A percentile compares a stretch with the other conserved stretches of the same genome.
phyloP scores from a whole-genome alignment of 1,140 invertebrate species.

The Venustaconcha ellipsiformis region DNA sequence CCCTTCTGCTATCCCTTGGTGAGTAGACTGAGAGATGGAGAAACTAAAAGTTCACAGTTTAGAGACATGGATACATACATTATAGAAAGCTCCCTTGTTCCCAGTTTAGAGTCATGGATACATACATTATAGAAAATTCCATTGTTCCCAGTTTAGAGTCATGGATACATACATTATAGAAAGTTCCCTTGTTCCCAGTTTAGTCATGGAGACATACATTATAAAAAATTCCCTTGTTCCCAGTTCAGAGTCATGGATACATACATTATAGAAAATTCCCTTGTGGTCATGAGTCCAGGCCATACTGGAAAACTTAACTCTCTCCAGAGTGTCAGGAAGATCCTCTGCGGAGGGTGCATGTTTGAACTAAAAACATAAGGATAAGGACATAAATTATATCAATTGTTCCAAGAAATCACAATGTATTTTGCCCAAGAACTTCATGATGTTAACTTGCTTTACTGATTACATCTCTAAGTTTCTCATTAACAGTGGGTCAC shows the following conservation, averaged over 20 bases:
- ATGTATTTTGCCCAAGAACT: no score
- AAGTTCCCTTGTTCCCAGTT: neutral
- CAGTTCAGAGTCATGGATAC: constrained; percentile 21
- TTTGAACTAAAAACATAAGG: constrained; percentile 69
- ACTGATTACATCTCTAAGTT: no score
- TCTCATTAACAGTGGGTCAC: no score
- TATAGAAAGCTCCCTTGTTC: neutral
- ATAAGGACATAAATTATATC: neutral
- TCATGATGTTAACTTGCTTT: no score
- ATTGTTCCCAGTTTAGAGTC: neutral
- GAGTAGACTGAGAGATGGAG: no score
- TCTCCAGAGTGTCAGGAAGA: constrained; percentile 87
- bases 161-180: constrained; percentile 30
- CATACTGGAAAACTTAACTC: constrained; percentile 91
- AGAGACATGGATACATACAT: no score
- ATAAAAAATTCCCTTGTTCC: neutral
- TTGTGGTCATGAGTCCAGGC: constrained; percentile 96
- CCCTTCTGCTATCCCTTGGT: no score
- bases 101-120: neutral
- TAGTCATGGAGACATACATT: no score
- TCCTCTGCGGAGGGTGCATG: constrained; percentile 77
- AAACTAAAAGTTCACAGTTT: no score
- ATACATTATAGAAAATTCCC: constrained; percentile 94
- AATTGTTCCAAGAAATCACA: no score
- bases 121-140: no score